A percentile compares a stretch with the other conserved stretches of the same genome.
These are phyloP conservation scores for Zygaena filipendulae DNA, from an alignment of 2,888 invertebrate genomes.

Conservation along the genomic window DNA sequence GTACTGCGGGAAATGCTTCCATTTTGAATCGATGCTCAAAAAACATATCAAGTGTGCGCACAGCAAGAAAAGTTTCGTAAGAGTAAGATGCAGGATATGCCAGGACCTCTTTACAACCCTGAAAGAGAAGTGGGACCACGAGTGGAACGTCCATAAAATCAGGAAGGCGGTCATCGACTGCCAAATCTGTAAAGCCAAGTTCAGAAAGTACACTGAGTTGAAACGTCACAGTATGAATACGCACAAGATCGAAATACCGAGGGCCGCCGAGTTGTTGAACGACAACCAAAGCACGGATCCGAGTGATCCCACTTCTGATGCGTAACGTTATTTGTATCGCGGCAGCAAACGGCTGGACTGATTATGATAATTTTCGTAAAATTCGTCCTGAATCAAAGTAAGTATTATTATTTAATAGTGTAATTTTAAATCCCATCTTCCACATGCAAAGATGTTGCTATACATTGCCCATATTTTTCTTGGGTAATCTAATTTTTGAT, in stretches of 20 bases:
- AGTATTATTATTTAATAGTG: too few relatives aligned
- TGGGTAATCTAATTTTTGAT: too few relatives aligned
- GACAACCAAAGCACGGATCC: too few relatives aligned
- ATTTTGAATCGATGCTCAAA: conserved; percentile 53
- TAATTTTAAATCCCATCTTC: too few relatives aligned
- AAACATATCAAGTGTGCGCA: conserved; percentile 49
- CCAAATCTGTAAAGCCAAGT: conserved; percentile 39
- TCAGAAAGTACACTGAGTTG: conserved; percentile 48
- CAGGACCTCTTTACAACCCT: conserved; percentile 32
- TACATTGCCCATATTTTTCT: too few relatives aligned
- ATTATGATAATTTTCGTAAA: too few relatives aligned
- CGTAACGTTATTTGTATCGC: too few relatives aligned
- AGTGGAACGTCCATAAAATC: conserved; percentile 50
- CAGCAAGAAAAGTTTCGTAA: conserved; percentile 23
- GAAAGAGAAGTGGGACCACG: conserved; percentile 60
- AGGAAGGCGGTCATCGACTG: conserved; percentile 54
- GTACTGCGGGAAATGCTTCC: conserved; percentile 39
- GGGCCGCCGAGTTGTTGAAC: conserved; percentile 33
- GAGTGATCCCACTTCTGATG: too few relatives aligned
- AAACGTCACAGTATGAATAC: conserved; percentile 37
- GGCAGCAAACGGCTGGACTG: too few relatives aligned
- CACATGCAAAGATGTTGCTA: too few relatives aligned
- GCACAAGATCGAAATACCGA: conserved; percentile 36
- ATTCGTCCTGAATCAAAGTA: too few relatives aligned
- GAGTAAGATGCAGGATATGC: conserved; percentile 45